Conservation (phyloP, 2,113 vertebrate genomes). For the Brachyhypopomus gauderio region DNA sequence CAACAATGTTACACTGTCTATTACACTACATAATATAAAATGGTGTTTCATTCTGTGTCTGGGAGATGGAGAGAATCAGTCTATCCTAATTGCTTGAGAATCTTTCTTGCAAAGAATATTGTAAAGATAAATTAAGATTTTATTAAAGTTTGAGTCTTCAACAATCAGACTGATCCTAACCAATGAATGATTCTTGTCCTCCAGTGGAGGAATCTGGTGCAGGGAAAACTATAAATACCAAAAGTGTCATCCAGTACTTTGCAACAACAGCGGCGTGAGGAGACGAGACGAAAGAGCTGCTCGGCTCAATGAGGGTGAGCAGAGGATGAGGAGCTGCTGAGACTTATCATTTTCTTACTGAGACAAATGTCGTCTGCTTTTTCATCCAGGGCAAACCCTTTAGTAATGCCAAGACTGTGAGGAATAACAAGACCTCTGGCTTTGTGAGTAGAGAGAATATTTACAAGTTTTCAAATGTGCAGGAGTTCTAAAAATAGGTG, state of each 20-base stretch:
- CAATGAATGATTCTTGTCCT: background rate
- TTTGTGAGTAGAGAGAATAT: slow-evolving; percentile 71
- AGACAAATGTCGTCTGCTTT: background rate
- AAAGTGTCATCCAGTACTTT: slow-evolving; percentile 37
- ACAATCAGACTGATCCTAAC: background rate
- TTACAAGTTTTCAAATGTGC: background rate
- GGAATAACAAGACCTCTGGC: slow-evolving; percentile 82
- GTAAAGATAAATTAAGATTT: background rate
- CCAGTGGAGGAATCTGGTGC: slow-evolving; percentile 23
- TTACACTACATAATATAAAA: too few relatives aligned
- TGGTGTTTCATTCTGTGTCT: too few relatives aligned
- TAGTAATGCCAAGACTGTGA: slow-evolving; percentile 79
- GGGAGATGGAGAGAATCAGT: slow-evolving; percentile 53
- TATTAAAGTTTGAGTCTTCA: background rate
- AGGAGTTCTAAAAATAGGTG: background rate
- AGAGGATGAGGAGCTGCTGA: background rate
- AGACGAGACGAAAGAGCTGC: slow-evolving; percentile 44
- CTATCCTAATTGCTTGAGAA: slow-evolving; percentile 74
- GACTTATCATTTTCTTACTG: background rate
- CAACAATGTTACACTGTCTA: too few relatives aligned
- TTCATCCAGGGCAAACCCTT: slow-evolving; percentile 73
- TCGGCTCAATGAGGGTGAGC: slow-evolving; percentile 35
- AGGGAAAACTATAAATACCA: slow-evolving; percentile 29
- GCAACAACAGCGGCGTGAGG: slow-evolving; percentile 64
- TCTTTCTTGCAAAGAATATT: background rate